Evolutionary conservation across 2,888 invertebrate species (phyloP).

Genomic region (Drosophila mimetica): DNA sequence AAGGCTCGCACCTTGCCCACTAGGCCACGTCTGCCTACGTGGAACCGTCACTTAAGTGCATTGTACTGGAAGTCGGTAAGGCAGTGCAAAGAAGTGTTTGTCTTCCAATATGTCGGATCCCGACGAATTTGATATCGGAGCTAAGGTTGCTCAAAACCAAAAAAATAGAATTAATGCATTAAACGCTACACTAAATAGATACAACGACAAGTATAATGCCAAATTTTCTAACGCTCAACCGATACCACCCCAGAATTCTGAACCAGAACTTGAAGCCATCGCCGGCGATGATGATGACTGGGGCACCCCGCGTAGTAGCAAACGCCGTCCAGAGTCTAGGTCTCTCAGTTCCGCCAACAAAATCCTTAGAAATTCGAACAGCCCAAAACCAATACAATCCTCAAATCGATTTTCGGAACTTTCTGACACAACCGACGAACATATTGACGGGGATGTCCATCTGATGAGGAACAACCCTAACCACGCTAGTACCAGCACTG

Average conservation of each 20-base stretch:
- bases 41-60: not conserved
- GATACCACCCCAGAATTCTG: not conserved
- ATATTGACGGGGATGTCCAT: too few relatives aligned
- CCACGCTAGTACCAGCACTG: not conserved
- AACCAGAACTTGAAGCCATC: not conserved
- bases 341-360: not conserved
- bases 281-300: not conserved
- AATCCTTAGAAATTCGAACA: not conserved
- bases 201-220: too few relatives aligned
- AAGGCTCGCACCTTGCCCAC: not conserved
- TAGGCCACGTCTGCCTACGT: not conserved
- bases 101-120: not conserved
- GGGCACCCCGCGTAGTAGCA: not conserved
- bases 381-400: not conserved
- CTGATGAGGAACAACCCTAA: not conserved
- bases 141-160: not conserved
- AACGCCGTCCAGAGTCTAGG: not conserved
- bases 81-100: not conserved
- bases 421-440: not conserved
- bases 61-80: not conserved
- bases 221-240: too few relatives aligned
- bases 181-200: not conserved
- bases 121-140: not conserved
- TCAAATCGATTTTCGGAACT: not conserved
- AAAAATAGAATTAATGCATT: not conserved